These are phyloP conservation scores for Oreotrochilus melanogaster DNA, from an alignment of 2,113 vertebrate genomes.

Conservation along the genomic window DNA sequence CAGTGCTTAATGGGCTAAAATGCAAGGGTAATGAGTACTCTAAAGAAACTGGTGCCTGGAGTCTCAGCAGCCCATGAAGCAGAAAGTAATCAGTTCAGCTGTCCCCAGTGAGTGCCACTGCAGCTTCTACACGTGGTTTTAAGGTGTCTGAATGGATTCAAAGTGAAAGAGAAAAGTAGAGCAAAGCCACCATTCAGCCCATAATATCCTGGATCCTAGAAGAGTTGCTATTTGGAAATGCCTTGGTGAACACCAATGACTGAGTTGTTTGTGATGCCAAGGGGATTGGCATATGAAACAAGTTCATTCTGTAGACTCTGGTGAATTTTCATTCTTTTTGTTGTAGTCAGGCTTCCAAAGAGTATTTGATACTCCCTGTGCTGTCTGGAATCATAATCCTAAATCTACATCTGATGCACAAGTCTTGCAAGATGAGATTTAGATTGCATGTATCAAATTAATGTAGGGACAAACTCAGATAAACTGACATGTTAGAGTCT, in stretches of 20 bases:
- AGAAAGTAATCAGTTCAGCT: slow-evolving; percentile 14
- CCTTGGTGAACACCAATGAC: background rate
- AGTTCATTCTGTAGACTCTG: background rate
- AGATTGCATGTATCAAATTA: background rate
- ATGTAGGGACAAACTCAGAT: background rate
- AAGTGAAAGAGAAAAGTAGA: slow-evolving; percentile 44
- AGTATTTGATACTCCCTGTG: background rate
- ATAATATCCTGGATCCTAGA: background rate
- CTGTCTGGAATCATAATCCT: background rate
- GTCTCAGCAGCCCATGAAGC: background rate
- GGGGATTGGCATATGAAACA: background rate
- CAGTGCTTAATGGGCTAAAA: slow-evolving; percentile 36
- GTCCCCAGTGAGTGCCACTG: background rate
- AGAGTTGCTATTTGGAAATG: background rate
- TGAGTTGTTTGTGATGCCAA: background rate
- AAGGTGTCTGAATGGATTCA: slow-evolving; percentile 12
- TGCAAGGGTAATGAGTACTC: background rate
- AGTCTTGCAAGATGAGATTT: background rate
- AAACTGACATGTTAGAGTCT: background rate
- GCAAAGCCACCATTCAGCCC: background rate
- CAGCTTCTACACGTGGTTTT: slow-evolving; percentile 11
- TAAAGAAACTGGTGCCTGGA: slow-evolving; percentile 23
- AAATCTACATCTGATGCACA: background rate
- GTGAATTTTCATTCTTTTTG: background rate
- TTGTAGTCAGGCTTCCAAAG: background rate